Evolutionary conservation across 2,113 vertebrate genomes (phyloP).

Genomic region (Edolisoma coerulescens): DNA sequence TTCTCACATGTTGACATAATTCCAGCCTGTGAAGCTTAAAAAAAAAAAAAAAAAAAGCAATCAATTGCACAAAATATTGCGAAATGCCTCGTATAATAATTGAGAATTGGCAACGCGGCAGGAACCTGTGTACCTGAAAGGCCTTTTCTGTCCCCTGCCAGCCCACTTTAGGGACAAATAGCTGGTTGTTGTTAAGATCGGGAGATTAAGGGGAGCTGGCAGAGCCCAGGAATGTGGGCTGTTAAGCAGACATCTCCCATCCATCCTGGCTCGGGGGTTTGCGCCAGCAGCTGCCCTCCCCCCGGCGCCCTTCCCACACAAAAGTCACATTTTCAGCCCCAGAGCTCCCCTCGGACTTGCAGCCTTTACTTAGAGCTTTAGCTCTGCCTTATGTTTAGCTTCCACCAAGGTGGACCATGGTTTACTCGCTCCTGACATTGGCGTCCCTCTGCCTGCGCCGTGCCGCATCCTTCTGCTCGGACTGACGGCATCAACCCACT

Average conservation of each 20-base stretch:
- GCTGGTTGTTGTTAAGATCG: neutral
- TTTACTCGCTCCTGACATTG: neutral
- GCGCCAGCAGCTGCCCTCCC: neutral
- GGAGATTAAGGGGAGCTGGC: neutral
- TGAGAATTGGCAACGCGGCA: neutral
- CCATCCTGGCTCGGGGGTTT: neutral
- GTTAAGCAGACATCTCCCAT: neutral
- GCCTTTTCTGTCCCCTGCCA: neutral
- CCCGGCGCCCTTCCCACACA: neutral
- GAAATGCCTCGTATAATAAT: neutral
- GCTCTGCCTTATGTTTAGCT: neutral
- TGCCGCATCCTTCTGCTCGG: neutral
- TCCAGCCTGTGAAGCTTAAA: neutral
- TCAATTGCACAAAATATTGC: neutral
- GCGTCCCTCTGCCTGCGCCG: neutral
- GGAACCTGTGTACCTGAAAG: neutral
- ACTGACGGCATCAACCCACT: neutral
- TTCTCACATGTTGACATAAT: neutral
- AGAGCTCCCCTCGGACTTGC: neutral
- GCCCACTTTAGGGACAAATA: neutral
- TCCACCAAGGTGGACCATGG: accelerated
- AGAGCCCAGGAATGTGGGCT: neutral
- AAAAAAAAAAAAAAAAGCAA: too few species aligned
- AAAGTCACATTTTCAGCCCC: neutral
- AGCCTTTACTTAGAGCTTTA: neutral